These are phyloP conservation scores for Rhinoderma darwinii DNA, from an alignment of 2,113 vertebrate genomes.

Conservation along the genomic window DNA sequence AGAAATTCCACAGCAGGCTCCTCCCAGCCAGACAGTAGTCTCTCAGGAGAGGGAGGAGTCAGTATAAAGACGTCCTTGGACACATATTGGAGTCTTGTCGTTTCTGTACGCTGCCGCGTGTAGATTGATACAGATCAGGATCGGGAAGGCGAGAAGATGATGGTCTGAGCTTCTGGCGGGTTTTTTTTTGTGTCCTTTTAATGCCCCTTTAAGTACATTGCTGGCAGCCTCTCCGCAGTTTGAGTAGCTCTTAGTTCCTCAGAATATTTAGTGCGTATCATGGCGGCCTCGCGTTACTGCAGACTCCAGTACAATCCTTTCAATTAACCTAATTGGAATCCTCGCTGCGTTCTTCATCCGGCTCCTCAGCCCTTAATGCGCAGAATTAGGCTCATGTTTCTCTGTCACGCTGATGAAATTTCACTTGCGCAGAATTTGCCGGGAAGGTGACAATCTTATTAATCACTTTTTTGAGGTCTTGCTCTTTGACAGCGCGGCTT, in stretches of 20 bases:
- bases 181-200: too few relatives aligned
- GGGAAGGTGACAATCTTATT: conserved; percentile 63
- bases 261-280: background rate
- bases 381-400: conserved; percentile 30
- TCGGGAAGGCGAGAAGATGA: too few relatives aligned
- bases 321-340: conserved; percentile 19
- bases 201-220: too few relatives aligned
- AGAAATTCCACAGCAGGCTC: too few relatives aligned
- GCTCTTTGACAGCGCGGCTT: conserved; percentile 68
- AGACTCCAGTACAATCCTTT: background rate
- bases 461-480: conserved; percentile 67
- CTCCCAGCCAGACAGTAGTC: too few relatives aligned
- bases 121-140: too few relatives aligned
- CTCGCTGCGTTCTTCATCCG: background rate
- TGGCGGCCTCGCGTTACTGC: background rate
- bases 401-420: conserved; percentile 21
- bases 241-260: background rate
- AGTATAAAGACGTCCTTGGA: too few relatives aligned
- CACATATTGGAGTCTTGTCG: too few relatives aligned
- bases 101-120: too few relatives aligned
- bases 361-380: background rate
- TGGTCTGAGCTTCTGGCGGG: too few relatives aligned
- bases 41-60: too few relatives aligned
- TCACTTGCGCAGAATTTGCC: conserved; percentile 59
- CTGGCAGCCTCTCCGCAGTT: too few relatives aligned